Conservation (phyloP, 2,113 vertebrate genomes). For the Argyrosomus japonicus region DNA sequence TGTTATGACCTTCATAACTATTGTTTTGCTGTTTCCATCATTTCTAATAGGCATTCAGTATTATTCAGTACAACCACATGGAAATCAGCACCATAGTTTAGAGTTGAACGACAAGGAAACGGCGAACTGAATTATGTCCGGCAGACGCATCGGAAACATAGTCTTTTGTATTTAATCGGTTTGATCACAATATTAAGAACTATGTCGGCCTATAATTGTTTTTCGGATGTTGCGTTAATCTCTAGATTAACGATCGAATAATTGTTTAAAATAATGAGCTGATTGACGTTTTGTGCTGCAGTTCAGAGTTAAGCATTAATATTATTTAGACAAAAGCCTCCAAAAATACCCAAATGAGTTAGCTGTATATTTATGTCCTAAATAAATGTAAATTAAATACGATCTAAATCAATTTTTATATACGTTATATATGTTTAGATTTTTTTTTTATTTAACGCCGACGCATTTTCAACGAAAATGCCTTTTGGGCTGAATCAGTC, state of each 20-base stretch:
- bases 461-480: not conserved
- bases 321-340: not conserved
- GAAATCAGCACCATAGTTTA: constrained; percentile 1
- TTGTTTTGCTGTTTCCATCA: constrained; percentile 43
- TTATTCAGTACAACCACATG: constrained; percentile 15
- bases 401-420: too few species aligned
- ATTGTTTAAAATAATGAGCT: not conserved
- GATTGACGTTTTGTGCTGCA: too few species aligned
- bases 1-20: constrained; percentile 30
- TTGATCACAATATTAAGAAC: not conserved
- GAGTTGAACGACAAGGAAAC: not conserved
- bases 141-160: too few species aligned
- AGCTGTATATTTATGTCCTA: not conserved
- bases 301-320: not conserved
- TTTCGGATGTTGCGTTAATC: not conserved
- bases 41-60: constrained; percentile 15
- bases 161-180: not conserved
- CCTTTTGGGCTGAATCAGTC: not conserved
- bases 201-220: not conserved
- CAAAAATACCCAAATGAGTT: not conserved
- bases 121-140: not conserved
- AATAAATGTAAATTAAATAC: not conserved
- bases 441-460: not conserved
- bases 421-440: not conserved
- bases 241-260: not conserved